A percentile compares a stretch with the other conserved stretches of the same genome.
Conservation (phyloP, 2,888 invertebrate species). For the Piscicola geometra region DNA sequence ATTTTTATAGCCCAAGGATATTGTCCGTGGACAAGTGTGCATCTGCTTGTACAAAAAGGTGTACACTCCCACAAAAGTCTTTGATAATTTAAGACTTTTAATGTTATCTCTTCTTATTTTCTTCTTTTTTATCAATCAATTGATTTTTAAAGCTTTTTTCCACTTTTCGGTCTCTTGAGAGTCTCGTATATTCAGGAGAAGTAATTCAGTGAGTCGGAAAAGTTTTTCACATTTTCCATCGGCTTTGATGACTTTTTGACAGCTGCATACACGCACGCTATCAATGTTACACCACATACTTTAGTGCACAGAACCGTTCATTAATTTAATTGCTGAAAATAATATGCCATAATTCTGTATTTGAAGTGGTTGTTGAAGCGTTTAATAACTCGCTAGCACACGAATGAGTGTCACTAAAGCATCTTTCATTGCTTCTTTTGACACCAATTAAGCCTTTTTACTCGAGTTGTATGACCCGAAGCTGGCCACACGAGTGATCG, state of each 20-base stretch:
- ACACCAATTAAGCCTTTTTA: slow-evolving; percentile 1
- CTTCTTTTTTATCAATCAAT: slow-evolving; percentile 1
- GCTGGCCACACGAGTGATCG: not conserved
- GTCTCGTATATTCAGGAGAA: no score
- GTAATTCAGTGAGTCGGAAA: no score
- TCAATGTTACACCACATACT: no score
- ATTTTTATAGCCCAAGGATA: not conserved
- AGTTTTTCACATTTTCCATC: no score
- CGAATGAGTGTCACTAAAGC: not conserved
- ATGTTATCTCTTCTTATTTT: not conserved
- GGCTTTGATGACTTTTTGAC: no score
- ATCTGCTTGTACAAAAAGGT: not conserved
- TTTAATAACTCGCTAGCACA: not conserved
- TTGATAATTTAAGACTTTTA: not conserved
- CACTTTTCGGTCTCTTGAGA: no score
- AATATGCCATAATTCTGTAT: no score
- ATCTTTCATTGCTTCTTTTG: slow-evolving; percentile 10
- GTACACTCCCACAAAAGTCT: not conserved
- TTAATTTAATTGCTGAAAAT: no score
- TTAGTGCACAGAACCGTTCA: no score
- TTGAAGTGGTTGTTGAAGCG: no score
- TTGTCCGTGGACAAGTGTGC: slow-evolving; percentile 6
- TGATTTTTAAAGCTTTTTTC: no score
- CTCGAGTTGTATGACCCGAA: not conserved
- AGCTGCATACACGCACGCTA: no score